Evolutionary conservation across 53 echinoderm and acorn worm species (phyloP), one percentile per base, ranked within the genome.

Genomic region (Echinometra lucunter): DNA sequence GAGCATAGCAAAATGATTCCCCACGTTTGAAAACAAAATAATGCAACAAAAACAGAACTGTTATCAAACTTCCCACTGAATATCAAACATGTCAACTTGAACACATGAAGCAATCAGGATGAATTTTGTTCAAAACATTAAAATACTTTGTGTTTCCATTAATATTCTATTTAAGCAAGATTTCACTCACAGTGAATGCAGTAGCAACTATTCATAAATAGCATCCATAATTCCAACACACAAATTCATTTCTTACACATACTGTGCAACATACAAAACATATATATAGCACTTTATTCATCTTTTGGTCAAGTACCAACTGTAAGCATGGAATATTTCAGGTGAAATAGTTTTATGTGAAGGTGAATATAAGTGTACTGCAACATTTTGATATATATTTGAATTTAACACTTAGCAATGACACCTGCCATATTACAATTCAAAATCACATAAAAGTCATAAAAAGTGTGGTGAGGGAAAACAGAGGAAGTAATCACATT

Each of bases 241-340:
- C 85, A 85, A 58, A 47, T 58, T 58, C 9, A 35, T 55, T 89
- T 60, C 37, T 58, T 40, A 58, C 58, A 57, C 60, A 19, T 37
- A 90, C 66, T 17, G 45, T 91, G 91, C 38, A 40, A 70, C 45
- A 91, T 70, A 91, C 44, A 91, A 91, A 91, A 91, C 45, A 91
- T 25, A 69, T 27, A 44, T 91, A 42, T 45, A 91, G 91, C 91
- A 91, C 91, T 91, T 91, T 27, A 49, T 27, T 30, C 47, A 28
- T 85, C 49, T 49, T 85, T 85, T 85, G 85, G 85, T 85, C 85
- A 47, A 85, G 28, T 85, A 85, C 47, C 12, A 49, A 8, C 85
- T 47, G 85, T 47, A 85, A 49, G 12, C 47, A 21, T 85, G 45
- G 38, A 89, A 58, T 19, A 34, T 89, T 89, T 89, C 60, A 38